These are phyloP conservation scores for Aphelenchoides fujianensis DNA, from an alignment of 1,140 invertebrate genomes.

Conservation along the genomic window DNA sequence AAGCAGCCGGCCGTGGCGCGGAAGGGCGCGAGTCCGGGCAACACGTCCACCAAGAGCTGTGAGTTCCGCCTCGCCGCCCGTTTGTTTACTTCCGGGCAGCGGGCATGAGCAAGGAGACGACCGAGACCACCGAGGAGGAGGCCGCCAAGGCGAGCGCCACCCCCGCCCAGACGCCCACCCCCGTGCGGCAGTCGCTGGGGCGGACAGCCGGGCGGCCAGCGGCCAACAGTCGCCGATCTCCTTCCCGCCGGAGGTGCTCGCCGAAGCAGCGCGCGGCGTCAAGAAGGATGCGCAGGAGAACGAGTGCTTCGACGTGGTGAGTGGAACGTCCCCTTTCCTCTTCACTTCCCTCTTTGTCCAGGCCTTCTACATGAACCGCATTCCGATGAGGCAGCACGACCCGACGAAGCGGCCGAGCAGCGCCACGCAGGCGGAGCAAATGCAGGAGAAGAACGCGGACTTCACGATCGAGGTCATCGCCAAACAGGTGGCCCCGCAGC, in stretches of 20 bases:
- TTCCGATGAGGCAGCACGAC: constrained; percentile 38
- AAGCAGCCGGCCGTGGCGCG: background rate
- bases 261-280: constrained; percentile 21
- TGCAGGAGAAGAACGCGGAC: constrained; percentile 27
- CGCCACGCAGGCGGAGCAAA: background rate
- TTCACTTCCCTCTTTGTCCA: background rate
- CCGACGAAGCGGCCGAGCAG: constrained; percentile 20
- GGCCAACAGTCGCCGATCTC: constrained; percentile 12
- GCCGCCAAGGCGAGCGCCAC: too few relatives aligned
- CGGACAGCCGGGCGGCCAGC: background rate
- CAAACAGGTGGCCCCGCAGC: constrained; percentile 21
- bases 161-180: too few relatives aligned
- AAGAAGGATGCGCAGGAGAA: constrained; percentile 38
- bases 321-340: constrained; percentile 17
- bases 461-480: constrained; percentile 28
- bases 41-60: background rate
- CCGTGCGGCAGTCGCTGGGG: too few relatives aligned
- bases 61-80: too few relatives aligned
- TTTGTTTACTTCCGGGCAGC: too few relatives aligned
- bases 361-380: constrained; percentile 24
- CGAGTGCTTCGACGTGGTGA: constrained; percentile 23
- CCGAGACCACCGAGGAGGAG: too few relatives aligned
- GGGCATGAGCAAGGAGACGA: too few relatives aligned
- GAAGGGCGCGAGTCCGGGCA: background rate
- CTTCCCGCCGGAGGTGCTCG: constrained; percentile 21